phyloP scores from a whole-genome alignment of 2,797 vertebrate species.

The Ctenosaura bakeri region DNA sequence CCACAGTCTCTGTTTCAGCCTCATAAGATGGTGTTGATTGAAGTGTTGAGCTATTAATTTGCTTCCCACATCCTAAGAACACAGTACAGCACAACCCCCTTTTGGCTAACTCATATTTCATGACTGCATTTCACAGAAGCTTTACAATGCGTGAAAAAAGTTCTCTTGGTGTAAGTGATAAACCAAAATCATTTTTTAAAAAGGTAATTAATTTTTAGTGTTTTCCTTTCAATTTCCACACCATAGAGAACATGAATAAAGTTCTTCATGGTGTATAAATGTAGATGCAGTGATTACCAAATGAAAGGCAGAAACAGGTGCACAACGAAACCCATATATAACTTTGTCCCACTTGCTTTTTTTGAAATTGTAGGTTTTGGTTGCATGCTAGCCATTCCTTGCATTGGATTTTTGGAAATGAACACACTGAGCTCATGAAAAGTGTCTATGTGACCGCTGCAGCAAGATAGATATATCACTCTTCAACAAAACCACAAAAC shows the following conservation, averaged over 20 bases:
- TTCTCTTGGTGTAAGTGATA: constrained; percentile 67
- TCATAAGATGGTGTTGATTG: constrained; percentile 51
- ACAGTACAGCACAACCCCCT: constrained; percentile 25
- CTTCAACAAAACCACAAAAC: constrained; percentile 23
- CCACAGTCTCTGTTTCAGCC: constrained; percentile 54
- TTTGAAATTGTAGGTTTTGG: constrained; percentile 56
- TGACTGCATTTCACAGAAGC: constrained; percentile 65
- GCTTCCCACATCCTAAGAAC: constrained; percentile 66
- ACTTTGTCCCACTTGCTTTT: constrained; percentile 58
- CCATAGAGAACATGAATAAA: constrained; percentile 77
- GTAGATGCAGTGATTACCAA: constrained; percentile 72
- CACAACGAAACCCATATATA: constrained; percentile 69
- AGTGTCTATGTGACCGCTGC: background rate
- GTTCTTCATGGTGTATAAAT: constrained; percentile 77
- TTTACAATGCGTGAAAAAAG: constrained; percentile 70
- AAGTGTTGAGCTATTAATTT: constrained; percentile 60
- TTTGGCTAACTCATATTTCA: constrained; percentile 71
- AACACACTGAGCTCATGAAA: background rate
- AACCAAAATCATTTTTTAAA: constrained; percentile 73
- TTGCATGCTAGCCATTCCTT: constrained; percentile 54
- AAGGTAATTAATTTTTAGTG: constrained; percentile 78
- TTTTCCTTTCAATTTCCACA: constrained; percentile 81
- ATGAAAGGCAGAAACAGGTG: constrained; percentile 78
- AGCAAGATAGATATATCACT: background rate
- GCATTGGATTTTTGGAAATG: constrained; percentile 29